These are phyloP conservation scores for Sitta europaea DNA, from an alignment of 2,113 vertebrate species.

Conservation along the genomic window DNA sequence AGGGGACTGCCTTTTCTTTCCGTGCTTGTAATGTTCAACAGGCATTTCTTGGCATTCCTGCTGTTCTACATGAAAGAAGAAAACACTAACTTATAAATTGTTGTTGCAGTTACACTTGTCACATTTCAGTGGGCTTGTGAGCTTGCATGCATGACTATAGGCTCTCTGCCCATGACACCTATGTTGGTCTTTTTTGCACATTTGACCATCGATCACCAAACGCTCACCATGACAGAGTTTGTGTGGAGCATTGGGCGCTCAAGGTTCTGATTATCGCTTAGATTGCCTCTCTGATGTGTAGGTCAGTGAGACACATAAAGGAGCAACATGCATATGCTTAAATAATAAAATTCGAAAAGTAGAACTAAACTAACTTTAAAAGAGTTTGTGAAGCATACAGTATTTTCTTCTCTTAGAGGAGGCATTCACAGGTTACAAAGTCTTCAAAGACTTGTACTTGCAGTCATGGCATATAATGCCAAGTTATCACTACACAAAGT, in stretches of 20 bases:
- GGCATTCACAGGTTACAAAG: neutral
- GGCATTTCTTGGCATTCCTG: neutral
- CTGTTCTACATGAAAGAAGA: neutral
- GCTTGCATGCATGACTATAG: neutral
- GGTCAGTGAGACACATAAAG: neutral
- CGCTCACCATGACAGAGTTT: neutral
- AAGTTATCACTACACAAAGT: neutral
- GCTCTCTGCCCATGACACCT: neutral
- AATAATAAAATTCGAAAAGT: neutral
- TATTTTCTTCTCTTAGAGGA: neutral
- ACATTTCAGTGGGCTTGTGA: neutral
- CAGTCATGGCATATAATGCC: neutral
- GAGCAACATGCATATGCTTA: neutral
- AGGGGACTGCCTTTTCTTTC: neutral
- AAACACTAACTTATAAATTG: neutral
- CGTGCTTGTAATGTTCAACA: accelerated
- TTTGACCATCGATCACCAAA: neutral
- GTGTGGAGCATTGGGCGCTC: accelerated
- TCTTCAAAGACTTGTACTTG: neutral
- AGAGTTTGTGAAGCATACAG: neutral
- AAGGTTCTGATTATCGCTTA: accelerated
- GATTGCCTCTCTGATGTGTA: accelerated
- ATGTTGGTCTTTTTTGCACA: neutral
- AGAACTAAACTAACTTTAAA: neutral
- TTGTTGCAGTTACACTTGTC: neutral